These are phyloP conservation scores for Syngnathus floridae DNA, from an alignment of 2,113 vertebrate species.

Conservation along the genomic window DNA sequence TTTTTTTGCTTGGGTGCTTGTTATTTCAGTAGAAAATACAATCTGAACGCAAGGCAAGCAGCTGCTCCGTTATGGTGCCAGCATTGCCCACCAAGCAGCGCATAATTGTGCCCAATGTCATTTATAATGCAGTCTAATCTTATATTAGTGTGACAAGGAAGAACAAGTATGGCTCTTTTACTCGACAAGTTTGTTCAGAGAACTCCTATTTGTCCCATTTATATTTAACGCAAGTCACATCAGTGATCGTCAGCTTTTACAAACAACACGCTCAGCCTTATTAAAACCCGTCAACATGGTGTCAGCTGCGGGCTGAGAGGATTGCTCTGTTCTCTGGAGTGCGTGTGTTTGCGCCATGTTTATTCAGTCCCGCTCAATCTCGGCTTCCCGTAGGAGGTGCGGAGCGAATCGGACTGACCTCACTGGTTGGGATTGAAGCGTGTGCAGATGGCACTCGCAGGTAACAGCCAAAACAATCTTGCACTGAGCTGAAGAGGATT, in stretches of 20 bases:
- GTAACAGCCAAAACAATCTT: slow-evolving; percentile 44
- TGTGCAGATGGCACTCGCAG: slow-evolving; percentile 51
- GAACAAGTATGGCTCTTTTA: not conserved
- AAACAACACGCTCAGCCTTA: slow-evolving; percentile 6
- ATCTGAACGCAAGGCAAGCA: slow-evolving; percentile 28
- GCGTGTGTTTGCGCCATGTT: slow-evolving; percentile 14
- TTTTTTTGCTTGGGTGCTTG: slow-evolving; percentile 11
- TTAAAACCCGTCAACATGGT: slow-evolving; percentile 15
- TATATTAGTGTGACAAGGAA: not conserved
- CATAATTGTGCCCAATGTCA: slow-evolving; percentile 8
- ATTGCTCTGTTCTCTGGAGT: slow-evolving; percentile 15
- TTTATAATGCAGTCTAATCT: not conserved
- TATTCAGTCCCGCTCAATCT: slow-evolving; percentile 13
- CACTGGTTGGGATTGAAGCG: slow-evolving; percentile 35
- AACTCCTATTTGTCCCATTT: not conserved
- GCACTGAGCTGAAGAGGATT: slow-evolving; percentile 14
- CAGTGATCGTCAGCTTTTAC: not conserved
- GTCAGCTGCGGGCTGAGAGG: slow-evolving; percentile 9
- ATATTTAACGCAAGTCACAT: not conserved
- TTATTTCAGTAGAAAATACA: slow-evolving; percentile 30
- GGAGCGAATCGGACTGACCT: slow-evolving; percentile 51
- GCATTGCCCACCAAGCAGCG: slow-evolving; percentile 9
- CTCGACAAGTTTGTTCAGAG: not conserved
- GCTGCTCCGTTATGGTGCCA: slow-evolving; percentile 24
- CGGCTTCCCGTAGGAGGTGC: slow-evolving; percentile 61